These are phyloP conservation scores for Protobothrops mucrosquamatus DNA, from an alignment of 2,113 vertebrate species.

Conservation along the genomic window DNA sequence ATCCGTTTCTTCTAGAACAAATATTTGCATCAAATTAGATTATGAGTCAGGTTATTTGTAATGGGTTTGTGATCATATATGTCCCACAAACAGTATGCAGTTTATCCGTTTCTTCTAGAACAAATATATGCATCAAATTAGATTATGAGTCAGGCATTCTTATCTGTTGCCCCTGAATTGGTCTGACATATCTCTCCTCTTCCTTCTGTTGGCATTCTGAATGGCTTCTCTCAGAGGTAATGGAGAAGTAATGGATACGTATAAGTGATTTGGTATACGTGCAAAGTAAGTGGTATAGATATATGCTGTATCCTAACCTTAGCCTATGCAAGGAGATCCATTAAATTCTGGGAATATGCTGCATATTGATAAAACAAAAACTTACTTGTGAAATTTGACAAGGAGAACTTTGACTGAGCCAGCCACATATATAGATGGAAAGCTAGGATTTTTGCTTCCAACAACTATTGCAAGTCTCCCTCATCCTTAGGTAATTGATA, in stretches of 20 bases:
- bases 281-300: not conserved
- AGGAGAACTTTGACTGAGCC: not conserved
- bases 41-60: not conserved
- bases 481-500: not conserved
- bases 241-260: not conserved
- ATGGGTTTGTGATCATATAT: not conserved
- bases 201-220: not conserved
- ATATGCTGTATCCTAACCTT: too few relatives aligned
- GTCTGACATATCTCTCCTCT: not conserved
- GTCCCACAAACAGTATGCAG: not conserved
- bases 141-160: not conserved
- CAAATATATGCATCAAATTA: not conserved
- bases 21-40: not conserved
- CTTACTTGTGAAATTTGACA: not conserved
- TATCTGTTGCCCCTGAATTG: not conserved
- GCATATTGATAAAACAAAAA: not conserved
- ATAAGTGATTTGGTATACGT: not conserved
- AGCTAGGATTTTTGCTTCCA: not conserved
- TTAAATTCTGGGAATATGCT: not conserved
- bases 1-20: not conserved
- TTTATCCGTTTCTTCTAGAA: not conserved
- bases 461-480: not conserved
- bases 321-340: not conserved
- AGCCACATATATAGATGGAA: not conserved
- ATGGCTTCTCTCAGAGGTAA: not conserved